Conservation (phyloP, 2,113 vertebrate genomes). For the Brienomyrus brachyistius region DNA sequence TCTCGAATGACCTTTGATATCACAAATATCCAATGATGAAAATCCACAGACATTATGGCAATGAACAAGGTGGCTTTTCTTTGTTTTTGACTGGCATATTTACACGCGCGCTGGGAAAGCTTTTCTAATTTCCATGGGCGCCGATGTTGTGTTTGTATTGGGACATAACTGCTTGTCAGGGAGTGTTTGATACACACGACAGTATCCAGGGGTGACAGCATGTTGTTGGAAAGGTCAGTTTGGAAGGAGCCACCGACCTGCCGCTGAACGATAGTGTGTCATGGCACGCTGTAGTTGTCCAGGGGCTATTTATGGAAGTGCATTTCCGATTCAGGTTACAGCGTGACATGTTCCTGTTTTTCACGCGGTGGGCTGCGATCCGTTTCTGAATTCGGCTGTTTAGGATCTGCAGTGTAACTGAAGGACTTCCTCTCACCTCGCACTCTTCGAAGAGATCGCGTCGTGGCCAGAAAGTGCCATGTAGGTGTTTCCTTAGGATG, state of each 20-base stretch:
- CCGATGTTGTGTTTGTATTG: not conserved
- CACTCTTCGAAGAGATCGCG: not conserved
- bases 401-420: not conserved
- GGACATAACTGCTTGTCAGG: constrained; percentile 8
- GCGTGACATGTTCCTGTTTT: not conserved
- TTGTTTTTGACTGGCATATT: not conserved
- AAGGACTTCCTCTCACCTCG: not conserved
- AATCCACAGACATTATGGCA: not conserved
- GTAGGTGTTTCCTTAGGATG: not conserved
- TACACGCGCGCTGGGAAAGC: not conserved
- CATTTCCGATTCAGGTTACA: constrained; percentile 3
- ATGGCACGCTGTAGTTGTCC: not conserved
- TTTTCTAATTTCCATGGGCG: not conserved
- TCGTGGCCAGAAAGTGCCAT: not conserved
- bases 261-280: not conserved
- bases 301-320: not conserved
- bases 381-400: not conserved
- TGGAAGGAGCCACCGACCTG: not conserved
- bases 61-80: not conserved
- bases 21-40: not conserved
- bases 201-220: not conserved
- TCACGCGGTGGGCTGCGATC: not conserved
- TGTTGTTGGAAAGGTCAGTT: constrained; percentile 9
- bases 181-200: not conserved
- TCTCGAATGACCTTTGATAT: not conserved